phyloP scores from a whole-genome alignment of 2,113 vertebrate genomes.

The Thinocorus orbignyianus region DNA sequence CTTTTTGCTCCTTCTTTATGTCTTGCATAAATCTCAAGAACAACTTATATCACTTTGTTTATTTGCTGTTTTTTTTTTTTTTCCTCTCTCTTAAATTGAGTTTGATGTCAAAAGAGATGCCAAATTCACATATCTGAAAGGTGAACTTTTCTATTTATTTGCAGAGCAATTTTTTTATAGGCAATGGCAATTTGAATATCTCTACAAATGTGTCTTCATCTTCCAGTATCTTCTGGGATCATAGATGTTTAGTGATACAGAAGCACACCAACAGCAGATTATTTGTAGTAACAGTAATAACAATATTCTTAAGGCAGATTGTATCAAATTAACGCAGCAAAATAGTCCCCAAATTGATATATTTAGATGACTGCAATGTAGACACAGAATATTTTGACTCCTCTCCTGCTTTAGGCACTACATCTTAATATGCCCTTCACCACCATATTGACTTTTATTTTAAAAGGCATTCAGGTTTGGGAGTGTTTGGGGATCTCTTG shows the following conservation, averaged over 20 bases:
- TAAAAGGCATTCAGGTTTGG: neutral
- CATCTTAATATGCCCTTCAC: neutral
- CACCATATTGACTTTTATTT: neutral
- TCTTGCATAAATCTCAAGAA: neutral
- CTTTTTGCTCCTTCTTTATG: slow-evolving; percentile 12
- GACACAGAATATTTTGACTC: neutral
- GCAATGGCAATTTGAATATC: neutral
- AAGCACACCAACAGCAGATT: neutral
- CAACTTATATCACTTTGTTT: neutral
- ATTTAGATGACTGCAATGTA: neutral
- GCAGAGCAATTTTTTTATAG: neutral
- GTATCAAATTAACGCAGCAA: neutral
- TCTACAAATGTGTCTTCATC: neutral
- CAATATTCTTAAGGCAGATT: neutral
- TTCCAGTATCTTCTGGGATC: neutral
- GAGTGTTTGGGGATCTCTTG: neutral
- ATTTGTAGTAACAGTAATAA: neutral
- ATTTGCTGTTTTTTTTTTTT: neutral
- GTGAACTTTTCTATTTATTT: neutral
- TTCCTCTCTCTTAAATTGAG: neutral
- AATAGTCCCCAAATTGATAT: neutral
- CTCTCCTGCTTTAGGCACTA: neutral
- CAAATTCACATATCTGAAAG: neutral
- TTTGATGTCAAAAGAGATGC: neutral
- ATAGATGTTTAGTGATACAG: neutral